Percentiles rank a stretch among this genome's conserved stretches.
phyloP scores from a whole-genome alignment of 35 echinoderm and acorn worm genomes.

The Heliocidaris tuberculata region DNA sequence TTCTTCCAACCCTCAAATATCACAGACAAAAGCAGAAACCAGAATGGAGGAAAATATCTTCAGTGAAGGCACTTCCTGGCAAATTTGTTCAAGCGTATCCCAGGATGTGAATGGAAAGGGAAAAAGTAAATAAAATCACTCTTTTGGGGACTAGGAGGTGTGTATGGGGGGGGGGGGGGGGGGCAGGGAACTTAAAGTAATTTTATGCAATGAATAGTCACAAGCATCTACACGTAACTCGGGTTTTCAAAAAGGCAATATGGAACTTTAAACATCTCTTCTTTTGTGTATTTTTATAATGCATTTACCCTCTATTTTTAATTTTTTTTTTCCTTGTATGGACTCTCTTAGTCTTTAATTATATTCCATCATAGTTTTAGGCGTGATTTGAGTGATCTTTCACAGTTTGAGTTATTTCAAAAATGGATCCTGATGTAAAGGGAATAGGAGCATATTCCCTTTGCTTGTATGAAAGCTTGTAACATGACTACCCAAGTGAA shows the following conservation, averaged over 20 bases:
- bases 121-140: neutral
- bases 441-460: no score
- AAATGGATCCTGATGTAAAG: no score
- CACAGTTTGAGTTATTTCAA: neutral
- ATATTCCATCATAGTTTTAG: neutral
- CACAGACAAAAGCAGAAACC: neutral
- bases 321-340: neutral
- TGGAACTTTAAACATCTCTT: no score
- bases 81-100: conserved; percentile 17
- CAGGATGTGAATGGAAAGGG: neutral
- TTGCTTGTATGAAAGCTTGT: no score
- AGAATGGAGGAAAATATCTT: neutral
- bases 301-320: neutral
- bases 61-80: neutral
- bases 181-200: no score
- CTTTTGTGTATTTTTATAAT: neutral
- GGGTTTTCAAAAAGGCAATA: neutral
- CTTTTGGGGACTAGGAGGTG: neutral
- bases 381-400: neutral
- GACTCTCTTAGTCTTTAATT: neutral
- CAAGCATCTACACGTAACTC: neutral
- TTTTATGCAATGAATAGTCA: neutral
- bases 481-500: no score
- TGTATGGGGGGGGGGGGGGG: no score
- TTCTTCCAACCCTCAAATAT: neutral